Conservation (phyloP, 2,888 invertebrate genomes). For the Sinodicranocentrus sp. region DNA sequence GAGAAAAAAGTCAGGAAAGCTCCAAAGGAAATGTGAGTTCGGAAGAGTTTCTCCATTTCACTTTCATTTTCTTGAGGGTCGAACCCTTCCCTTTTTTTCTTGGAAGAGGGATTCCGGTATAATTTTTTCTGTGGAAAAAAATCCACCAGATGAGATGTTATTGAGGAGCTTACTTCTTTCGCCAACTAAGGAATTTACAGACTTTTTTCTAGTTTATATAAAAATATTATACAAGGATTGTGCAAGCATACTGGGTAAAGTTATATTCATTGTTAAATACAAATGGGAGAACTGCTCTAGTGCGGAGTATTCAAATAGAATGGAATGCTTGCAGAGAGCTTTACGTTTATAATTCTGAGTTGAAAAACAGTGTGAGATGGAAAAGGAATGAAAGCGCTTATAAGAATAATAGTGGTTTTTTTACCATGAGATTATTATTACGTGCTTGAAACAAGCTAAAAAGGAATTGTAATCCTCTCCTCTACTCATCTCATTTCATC, state of each 20-base stretch:
- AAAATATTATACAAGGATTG: too few species aligned
- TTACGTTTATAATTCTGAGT: slow-evolving; percentile 33
- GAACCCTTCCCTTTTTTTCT: background rate
- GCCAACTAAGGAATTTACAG: too few species aligned
- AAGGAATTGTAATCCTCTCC: slow-evolving; percentile 31
- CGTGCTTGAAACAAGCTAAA: slow-evolving; percentile 30
- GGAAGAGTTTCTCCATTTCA: slow-evolving; percentile 24
- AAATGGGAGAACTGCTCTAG: too few species aligned
- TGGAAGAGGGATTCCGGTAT: background rate
- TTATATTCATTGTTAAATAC: too few species aligned
- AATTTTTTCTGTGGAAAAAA: background rate
- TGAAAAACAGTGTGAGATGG: slow-evolving; percentile 1
- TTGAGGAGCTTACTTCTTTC: slow-evolving; percentile 15
- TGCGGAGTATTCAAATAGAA: slow-evolving; percentile 11
- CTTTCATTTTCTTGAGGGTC: slow-evolving; percentile 20
- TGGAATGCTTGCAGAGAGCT: slow-evolving; percentile 37
- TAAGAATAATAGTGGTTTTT: slow-evolving; percentile 17
- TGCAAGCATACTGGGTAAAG: too few species aligned
- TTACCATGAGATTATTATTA: slow-evolving; percentile 34
- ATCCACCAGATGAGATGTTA: slow-evolving; percentile 1
- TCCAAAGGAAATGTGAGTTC: slow-evolving; percentile 6
- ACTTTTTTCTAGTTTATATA: too few species aligned
- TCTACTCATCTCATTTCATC: slow-evolving; percentile 39
- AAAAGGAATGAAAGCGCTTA: background rate
- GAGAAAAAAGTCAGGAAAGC: slow-evolving; percentile 17